Evolutionary conservation across 2,113 vertebrate genomes (phyloP), one percentile per base, ranked within the genome.

Genomic region (Trematomus loennbergii): DNA sequence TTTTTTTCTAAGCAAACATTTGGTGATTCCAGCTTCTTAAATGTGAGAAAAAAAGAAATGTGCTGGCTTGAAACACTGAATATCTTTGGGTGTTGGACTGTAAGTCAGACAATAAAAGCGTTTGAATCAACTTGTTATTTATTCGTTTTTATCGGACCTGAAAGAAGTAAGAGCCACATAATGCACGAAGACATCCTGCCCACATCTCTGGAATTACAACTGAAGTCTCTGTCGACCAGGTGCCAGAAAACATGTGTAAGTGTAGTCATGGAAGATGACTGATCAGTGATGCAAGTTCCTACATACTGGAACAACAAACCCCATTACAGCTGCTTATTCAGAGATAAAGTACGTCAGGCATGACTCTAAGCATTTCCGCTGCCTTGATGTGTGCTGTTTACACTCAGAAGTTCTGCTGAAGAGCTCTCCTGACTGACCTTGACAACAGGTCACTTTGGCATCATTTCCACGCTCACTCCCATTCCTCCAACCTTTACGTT

Each of bases 371-470:
- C 75, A 67, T 84, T 91, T 91, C 90, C 90, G 58, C 20, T 54
- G 69, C 93, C 91, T 94, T 95, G 94, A 94, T 93, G 88, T 88
- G 20, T 12, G 17, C 59, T 90, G 91, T 94, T 93, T 91, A 92
- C 72, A 29, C 69, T 81, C 74, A 89, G 76, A 75, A 75, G 65
- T 86, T 83, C 74, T 81, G 77, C 40, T 79, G 90, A 91, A 52
- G 61, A 90, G 75, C 66, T 81, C 87, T 87, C 68, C 78, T 45
- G 52, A 50, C 58, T 91, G 93, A 92, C 94, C 94, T 94, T 94
- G 94, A 83, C 85, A 70, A 59, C 3, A 20, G 48, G 86, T 89
- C 86, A 91, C 80, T 85, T 88, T 91, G 84, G 87, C 88, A 91
- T 92, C 63, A 90, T 86, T 94, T 95, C 93, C 92, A 88, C 43